Base-by-base conservation (phyloP, 2,888 invertebrate genomes). In the Zygothrica quintamaculata region DNA sequence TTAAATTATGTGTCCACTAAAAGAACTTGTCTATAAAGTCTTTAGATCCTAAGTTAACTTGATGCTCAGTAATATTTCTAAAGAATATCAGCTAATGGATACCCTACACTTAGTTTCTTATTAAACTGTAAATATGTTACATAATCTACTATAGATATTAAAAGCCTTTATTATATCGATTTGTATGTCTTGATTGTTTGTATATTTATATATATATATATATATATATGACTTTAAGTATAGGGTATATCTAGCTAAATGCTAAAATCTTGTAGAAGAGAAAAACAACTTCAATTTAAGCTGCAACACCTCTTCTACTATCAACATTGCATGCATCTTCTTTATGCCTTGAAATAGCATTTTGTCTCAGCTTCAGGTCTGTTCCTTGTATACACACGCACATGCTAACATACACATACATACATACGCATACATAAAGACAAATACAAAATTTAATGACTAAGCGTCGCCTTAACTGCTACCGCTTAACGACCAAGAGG, bases 401-500 rank as follows among this genome's bases (percentile, higher is more conserved):
- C 33, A 40, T 25, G 34, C 31, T 39, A 34, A 18, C 33, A 36
- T 36, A 15, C 31, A 34, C 13, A 11, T 6, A 7, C 18, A 22
- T 1, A 44, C n/a, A 9, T 5, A 9, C 25, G 29, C 13, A 11
- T 6, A 7, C 13, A 22, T 2, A 44, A 6, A 31, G 22, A 31
- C 12, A 37, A 12, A 44, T 26, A 46, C 44, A 37, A 39, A 44
- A 42, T 67, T 73, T 76, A 75, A 72, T 75, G 76, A 76, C 76
- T 69, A 65, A 76, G 72, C 69, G 74, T 62, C 53, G 62, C 39
- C 42, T 65, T 65, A 51, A 40, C 67, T 59, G 76, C 74, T 76
- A 75, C 74, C 72, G 74, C 68, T 62, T 71, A 75, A 71, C 67
- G 67, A 71, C 59, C 62, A 53, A 37, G 18, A 43, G 74, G 50